phyloP scores from a whole-genome alignment of 2,113 vertebrate genomes.

The Sciurus niger region DNA sequence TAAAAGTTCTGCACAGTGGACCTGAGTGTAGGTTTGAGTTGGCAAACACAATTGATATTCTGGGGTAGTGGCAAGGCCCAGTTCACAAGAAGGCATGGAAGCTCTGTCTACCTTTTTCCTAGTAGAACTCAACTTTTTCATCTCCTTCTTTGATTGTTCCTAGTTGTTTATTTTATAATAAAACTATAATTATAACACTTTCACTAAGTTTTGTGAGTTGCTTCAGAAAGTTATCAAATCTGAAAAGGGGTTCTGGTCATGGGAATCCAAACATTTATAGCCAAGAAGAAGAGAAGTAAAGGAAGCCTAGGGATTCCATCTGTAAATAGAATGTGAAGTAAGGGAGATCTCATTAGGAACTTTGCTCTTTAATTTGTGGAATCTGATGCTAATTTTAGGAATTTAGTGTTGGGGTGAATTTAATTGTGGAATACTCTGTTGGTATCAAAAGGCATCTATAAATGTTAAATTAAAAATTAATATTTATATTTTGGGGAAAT shows the following conservation, averaged over 20 bases:
- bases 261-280: background rate
- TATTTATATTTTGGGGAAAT: conserved; percentile 11
- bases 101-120: too few species aligned
- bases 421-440: background rate
- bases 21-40: background rate
- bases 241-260: background rate
- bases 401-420: background rate
- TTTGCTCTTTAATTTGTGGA: background rate
- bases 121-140: background rate
- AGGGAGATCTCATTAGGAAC: background rate
- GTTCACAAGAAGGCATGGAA: background rate
- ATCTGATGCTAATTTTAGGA: background rate
- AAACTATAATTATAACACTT: background rate
- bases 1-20: background rate
- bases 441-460: background rate
- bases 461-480: background rate
- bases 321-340: background rate
- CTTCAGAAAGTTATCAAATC: background rate
- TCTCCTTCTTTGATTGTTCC: background rate
- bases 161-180: background rate
- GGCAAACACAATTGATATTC: background rate
- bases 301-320: background rate
- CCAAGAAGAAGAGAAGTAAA: background rate
- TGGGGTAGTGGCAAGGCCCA: accelerated
- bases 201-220: background rate